Conservation (phyloP, 2,797 vertebrate genomes). For the Alectoris magna region DNA sequence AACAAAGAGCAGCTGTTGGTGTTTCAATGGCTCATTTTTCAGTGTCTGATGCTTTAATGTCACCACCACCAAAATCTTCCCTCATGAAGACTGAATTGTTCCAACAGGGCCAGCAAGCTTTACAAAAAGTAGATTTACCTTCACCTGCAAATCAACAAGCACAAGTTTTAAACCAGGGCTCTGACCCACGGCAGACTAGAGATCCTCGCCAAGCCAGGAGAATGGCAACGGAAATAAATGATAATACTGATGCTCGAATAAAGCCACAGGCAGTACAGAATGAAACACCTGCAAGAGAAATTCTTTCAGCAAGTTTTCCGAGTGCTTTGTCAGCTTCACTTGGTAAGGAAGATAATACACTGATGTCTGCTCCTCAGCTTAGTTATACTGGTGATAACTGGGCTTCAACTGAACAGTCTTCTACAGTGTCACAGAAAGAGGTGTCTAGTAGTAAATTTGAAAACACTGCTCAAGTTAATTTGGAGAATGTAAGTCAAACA, state of each 20-base stretch:
- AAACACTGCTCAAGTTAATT: neutral
- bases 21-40: slow-evolving; percentile 98
- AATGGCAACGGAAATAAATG: slow-evolving; percentile 56
- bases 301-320: slow-evolving; percentile 16
- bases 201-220: slow-evolving; percentile 88
- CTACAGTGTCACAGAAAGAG: slow-evolving; percentile 24
- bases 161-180: slow-evolving; percentile 74
- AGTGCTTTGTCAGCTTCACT: slow-evolving; percentile 20
- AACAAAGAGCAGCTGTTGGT: slow-evolving; percentile 94
- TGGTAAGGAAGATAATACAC: slow-evolving; percentile 54
- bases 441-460: slow-evolving; percentile 49
- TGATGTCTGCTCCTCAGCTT: slow-evolving; percentile 1
- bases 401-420: slow-evolving; percentile 54
- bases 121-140: slow-evolving; percentile 60
- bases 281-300: slow-evolving; percentile 77
- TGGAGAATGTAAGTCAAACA: slow-evolving; percentile 15
- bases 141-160: slow-evolving; percentile 58
- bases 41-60: slow-evolving; percentile 93
- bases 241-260: slow-evolving; percentile 38
- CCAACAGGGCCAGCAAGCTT: slow-evolving; percentile 76
- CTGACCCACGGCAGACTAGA: slow-evolving; percentile 84
- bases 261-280: slow-evolving; percentile 69
- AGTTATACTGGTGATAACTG: slow-evolving; percentile 54
- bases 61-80: slow-evolving; percentile 87
- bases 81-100: slow-evolving; percentile 78